Conservation (phyloP, 2,797 vertebrate species). For the Petrocephalus schoutedeni region DNA sequence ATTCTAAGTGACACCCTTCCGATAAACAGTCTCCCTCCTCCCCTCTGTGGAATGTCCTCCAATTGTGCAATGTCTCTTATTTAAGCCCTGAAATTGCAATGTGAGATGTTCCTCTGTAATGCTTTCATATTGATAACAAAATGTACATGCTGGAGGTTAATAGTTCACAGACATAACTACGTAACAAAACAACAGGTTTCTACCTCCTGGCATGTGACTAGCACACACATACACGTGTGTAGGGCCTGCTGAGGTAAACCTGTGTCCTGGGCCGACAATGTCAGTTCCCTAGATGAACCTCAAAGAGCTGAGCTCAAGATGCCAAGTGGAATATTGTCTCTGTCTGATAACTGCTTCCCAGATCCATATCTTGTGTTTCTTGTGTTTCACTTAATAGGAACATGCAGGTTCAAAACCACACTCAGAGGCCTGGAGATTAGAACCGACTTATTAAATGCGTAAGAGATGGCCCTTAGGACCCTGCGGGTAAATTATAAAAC, state of each 20-base stretch:
- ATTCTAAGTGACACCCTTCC: background rate
- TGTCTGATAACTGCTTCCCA: background rate
- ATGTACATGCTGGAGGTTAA: background rate
- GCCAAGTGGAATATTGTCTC: background rate
- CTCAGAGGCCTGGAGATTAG: background rate
- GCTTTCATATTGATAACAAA: background rate
- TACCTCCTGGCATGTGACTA: background rate
- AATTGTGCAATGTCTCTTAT: background rate
- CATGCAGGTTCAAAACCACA: background rate
- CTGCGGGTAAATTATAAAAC: slow-evolving; percentile 1
- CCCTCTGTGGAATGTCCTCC: background rate
- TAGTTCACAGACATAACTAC: background rate
- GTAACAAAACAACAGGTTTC: background rate
- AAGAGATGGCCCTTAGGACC: background rate
- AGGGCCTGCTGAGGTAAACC: background rate
- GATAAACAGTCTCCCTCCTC: background rate
- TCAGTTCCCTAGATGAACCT: background rate
- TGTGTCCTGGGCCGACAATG: background rate
- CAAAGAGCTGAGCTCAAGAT: background rate
- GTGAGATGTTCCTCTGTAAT: background rate
- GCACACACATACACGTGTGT: background rate
- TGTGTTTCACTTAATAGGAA: background rate
- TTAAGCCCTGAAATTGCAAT: background rate
- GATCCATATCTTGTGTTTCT: background rate
- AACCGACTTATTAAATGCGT: background rate